Evolutionary conservation across 2,888 invertebrate species (phyloP).

Genomic region (Aradus depressus): DNA sequence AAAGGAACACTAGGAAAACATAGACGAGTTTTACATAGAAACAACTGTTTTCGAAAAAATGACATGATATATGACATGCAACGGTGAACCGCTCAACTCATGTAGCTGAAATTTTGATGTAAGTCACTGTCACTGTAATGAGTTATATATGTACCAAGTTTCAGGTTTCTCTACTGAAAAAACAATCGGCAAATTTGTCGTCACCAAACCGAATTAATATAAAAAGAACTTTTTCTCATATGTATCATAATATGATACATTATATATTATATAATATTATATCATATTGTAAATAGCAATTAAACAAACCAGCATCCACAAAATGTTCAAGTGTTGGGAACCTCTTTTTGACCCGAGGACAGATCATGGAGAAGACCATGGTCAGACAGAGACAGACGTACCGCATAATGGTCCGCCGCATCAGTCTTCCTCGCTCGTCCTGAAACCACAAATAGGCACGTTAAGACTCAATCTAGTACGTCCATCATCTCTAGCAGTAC

Average conservation of each 20-base stretch:
- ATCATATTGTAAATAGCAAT: neutral
- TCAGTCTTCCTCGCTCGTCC: conserved; percentile 70
- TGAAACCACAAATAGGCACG: conserved; percentile 26
- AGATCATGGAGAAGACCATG: conserved; percentile 75
- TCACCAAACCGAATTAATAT: too few relatives aligned
- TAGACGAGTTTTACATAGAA: too few relatives aligned
- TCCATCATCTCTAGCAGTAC: too few relatives aligned
- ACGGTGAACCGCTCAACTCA: too few relatives aligned
- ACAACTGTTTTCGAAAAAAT: too few relatives aligned
- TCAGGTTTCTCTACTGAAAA: too few relatives aligned
- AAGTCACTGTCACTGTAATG: too few relatives aligned
- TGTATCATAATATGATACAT: neutral
- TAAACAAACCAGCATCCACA: conserved; percentile 52
- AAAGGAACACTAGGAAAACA: too few relatives aligned
- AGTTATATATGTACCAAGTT: too few relatives aligned
- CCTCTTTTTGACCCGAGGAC: conserved; percentile 76
- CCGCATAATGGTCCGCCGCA: conserved; percentile 71
- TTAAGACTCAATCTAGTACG: neutral
- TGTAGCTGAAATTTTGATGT: too few relatives aligned
- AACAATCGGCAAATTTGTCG: too few relatives aligned
- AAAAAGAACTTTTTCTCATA: neutral
- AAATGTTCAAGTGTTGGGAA: conserved; percentile 75
- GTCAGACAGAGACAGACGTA: conserved; percentile 77
- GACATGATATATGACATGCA: too few relatives aligned
- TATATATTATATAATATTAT: neutral